These are phyloP conservation scores for Anoplius nigerrimus DNA, from an alignment of 2,888 invertebrate genomes.

Conservation along the genomic window DNA sequence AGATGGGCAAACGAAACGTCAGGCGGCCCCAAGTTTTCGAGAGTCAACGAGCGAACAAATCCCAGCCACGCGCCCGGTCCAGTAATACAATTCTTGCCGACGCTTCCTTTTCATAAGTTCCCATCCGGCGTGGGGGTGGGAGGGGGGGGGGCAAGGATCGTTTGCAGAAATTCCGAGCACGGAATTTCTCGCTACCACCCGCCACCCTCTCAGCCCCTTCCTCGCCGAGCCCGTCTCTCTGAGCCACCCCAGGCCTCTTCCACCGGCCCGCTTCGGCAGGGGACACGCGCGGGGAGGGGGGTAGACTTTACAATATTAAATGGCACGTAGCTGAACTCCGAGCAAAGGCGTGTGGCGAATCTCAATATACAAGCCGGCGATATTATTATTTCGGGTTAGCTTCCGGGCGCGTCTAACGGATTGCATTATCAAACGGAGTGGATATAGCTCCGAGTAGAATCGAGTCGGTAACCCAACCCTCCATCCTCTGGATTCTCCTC, in stretches of 20 bases:
- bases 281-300: conserved; percentile 30
- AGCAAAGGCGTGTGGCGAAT: conserved; percentile 44
- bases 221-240: no score
- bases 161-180: conserved; percentile 7
- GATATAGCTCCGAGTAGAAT: not conserved
- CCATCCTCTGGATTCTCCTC: no score
- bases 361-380: not conserved
- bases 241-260: no score
- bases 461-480: no score
- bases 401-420: not conserved
- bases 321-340: conserved; percentile 35
- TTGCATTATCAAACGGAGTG: conserved; percentile 1
- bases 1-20: no score
- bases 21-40: no score
- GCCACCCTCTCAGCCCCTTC: no score
- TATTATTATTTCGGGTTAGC: conserved; percentile 5
- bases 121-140: no score
- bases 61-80: not conserved
- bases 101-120: conserved; percentile 3
- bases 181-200: not conserved
- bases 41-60: no score
- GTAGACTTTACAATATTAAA: conserved; percentile 21
- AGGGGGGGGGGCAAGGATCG: not conserved
- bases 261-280: no score
- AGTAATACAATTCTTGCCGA: not conserved